A percentile compares a stretch with the other conserved stretches of the same genome.
Conservation (phyloP, 2,888 invertebrate species). For the Molorchus minor region DNA sequence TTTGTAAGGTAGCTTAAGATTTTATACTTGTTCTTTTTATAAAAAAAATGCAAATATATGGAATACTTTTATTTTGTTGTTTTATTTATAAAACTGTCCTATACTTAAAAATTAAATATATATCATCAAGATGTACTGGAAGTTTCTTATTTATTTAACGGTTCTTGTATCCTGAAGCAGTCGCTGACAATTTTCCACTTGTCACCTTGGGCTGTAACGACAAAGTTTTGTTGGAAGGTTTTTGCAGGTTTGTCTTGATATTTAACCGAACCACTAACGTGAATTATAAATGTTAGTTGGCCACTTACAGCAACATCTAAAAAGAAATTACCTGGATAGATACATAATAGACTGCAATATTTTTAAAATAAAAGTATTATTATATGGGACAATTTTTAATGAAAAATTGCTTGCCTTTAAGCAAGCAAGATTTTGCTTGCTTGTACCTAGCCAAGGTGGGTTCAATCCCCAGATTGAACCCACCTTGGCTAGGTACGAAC, state of each 20-base stretch:
- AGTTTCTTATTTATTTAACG: conserved; percentile 52
- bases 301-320: conserved; percentile 77
- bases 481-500: no score
- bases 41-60: conserved; percentile 40
- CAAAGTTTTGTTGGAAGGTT: conserved; percentile 85
- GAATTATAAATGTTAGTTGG: conserved; percentile 83
- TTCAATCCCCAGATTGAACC: no score
- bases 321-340: no score
- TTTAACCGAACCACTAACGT: conserved; percentile 83
- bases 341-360: no score
- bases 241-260: conserved; percentile 71
- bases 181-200: conserved; percentile 96
- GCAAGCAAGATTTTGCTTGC: no score
- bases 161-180: conserved; percentile 81
- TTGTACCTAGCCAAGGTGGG: no score
- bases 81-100: conserved; percentile 23
- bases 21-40: conserved; percentile 46
- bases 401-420: no score
- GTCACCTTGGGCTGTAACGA: conserved; percentile 86
- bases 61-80: conserved; percentile 26
- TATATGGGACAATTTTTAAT: no score
- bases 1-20: conserved; percentile 43
- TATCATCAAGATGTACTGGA: neutral
- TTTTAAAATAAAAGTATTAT: no score
- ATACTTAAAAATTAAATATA: neutral